Evolutionary conservation across 2,797 vertebrate species (phyloP).

Genomic region (Gadopsis bispinosus): DNA sequence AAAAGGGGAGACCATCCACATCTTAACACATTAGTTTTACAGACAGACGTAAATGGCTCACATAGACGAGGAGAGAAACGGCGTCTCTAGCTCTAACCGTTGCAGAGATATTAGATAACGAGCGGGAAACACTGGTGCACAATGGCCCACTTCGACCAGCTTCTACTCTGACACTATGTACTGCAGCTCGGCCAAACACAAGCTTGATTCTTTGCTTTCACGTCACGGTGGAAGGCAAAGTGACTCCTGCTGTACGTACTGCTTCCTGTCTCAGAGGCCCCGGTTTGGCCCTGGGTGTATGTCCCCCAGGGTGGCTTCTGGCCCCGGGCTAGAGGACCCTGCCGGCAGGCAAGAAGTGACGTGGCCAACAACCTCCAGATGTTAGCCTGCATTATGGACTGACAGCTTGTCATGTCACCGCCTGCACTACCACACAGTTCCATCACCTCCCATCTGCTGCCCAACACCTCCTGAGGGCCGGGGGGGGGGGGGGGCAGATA

Average conservation of each 20-base stretch:
- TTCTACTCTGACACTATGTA: conserved; percentile 16
- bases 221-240: conserved; percentile 8
- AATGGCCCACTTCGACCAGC: conserved; percentile 14
- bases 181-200: conserved; percentile 1
- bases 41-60: too few species aligned
- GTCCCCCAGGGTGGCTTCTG: conserved; percentile 64
- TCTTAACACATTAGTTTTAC: too few species aligned
- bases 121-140: too few species aligned
- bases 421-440: conserved; percentile 79
- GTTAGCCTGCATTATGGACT: conserved; percentile 84
- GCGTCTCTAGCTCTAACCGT: too few species aligned
- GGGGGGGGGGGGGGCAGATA: conserved; percentile 45
- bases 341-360: conserved; percentile 69
- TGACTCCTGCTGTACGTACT: conserved; percentile 19
- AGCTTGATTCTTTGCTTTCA: conserved; percentile 7
- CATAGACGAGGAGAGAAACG: too few species aligned
- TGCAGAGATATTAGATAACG: too few species aligned
- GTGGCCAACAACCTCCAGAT: conserved; percentile 83
- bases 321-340: conserved; percentile 73
- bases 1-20: too few species aligned
- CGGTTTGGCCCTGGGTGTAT: conserved; percentile 32
- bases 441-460: conserved; percentile 84
- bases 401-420: conserved; percentile 83
- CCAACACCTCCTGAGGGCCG: conserved; percentile 69
- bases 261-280: conserved; percentile 37